Conservation (phyloP, 2,113 vertebrate species). For the Elanoides forficatus region DNA sequence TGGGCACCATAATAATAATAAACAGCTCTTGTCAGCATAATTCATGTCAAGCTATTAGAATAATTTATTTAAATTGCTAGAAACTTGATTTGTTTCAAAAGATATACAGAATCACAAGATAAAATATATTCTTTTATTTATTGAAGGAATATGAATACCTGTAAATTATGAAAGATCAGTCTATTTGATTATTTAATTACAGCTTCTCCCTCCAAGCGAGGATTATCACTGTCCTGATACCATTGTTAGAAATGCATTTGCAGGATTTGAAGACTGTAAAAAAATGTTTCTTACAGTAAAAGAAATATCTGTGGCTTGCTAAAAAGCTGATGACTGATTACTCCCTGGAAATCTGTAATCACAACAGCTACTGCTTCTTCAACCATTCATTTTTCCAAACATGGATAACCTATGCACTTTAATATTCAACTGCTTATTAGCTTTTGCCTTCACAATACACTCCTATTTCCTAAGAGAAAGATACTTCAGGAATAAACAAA, state of each 20-base stretch:
- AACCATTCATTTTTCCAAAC: neutral
- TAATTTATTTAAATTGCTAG: conserved; percentile 2
- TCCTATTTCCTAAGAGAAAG: neutral
- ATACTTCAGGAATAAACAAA: neutral
- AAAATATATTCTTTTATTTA: conserved; percentile 50
- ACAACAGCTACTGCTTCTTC: conserved; percentile 1
- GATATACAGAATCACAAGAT: conserved; percentile 20
- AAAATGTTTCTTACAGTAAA: neutral
- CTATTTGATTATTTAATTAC: conserved; percentile 23
- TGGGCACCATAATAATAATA: neutral
- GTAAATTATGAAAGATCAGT: conserved; percentile 22
- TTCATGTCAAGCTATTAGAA: conserved; percentile 20
- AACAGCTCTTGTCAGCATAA: neutral
- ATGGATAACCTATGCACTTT: conserved; percentile 37
- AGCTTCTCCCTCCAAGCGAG: neutral
- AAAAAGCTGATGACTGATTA: neutral
- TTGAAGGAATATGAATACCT: conserved; percentile 33
- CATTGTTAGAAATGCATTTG: neutral
- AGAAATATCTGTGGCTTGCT: conserved; percentile 6
- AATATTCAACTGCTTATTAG: conserved; percentile 24
- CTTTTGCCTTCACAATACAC: conserved; percentile 28
- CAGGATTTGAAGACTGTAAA: neutral
- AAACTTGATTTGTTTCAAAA: conserved; percentile 1
- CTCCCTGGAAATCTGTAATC: neutral
- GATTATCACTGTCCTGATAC: neutral